Conservation (phyloP, 2,888 invertebrate species). For the Apotomis turbidana region DNA sequence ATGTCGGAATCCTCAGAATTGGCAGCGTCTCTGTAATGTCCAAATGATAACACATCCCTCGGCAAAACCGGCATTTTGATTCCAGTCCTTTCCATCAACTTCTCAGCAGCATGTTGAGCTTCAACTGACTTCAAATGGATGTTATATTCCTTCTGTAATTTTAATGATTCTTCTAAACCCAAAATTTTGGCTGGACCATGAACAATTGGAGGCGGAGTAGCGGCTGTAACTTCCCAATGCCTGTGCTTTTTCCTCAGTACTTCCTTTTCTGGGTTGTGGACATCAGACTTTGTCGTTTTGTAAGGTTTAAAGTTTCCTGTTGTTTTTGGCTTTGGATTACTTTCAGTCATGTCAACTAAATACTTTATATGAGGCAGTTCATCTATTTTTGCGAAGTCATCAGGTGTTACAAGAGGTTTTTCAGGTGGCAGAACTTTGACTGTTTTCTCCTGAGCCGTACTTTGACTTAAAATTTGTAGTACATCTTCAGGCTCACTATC, state of each 20-base stretch:
- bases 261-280: slow-evolving; percentile 83
- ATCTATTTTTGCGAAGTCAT: slow-evolving; percentile 77
- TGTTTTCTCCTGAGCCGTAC: slow-evolving; percentile 76
- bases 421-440: slow-evolving; percentile 73
- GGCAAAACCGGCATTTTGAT: slow-evolving; percentile 67
- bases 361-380: slow-evolving; percentile 80
- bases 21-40: slow-evolving; percentile 66
- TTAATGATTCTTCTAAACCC: slow-evolving; percentile 82
- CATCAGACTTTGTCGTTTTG: slow-evolving; percentile 81
- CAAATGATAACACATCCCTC: slow-evolving; percentile 63
- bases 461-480: slow-evolving; percentile 84
- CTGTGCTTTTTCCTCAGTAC: slow-evolving; percentile 75
- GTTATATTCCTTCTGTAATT: slow-evolving; percentile 81
- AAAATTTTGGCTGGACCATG: slow-evolving; percentile 81
- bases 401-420: slow-evolving; percentile 76
- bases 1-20: slow-evolving; percentile 67
- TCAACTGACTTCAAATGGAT: slow-evolving; percentile 77
- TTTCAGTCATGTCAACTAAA: slow-evolving; percentile 80
- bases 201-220: slow-evolving; percentile 84
- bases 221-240: slow-evolving; percentile 86
- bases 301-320: slow-evolving; percentile 82
- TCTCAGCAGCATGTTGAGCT: slow-evolving; percentile 82
- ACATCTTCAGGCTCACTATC: slow-evolving; percentile 85
- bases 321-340: slow-evolving; percentile 59
- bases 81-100: slow-evolving; percentile 70